Percentiles rank a stretch among this genome's conserved stretches.
Conservation (phyloP, 1,140 invertebrate genomes). For the Aphelinus atriplicis region DNA sequence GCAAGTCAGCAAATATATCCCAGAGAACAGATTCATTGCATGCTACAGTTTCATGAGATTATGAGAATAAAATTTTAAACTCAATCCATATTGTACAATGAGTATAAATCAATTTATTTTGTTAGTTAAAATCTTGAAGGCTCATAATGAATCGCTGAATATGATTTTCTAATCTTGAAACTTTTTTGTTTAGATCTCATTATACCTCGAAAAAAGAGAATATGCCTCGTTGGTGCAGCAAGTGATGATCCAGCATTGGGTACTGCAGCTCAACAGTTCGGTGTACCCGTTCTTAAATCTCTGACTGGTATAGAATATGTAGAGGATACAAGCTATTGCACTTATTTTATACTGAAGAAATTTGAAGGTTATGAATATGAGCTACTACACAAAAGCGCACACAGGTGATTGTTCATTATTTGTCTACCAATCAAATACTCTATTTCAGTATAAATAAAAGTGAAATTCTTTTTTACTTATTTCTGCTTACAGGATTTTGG, state of each 20-base stretch:
- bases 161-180: background rate
- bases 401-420: slow-evolving; percentile 63
- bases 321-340: slow-evolving; percentile 70
- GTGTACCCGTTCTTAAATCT: slow-evolving; percentile 72
- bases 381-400: slow-evolving; percentile 72
- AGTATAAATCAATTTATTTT: background rate
- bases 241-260: slow-evolving; percentile 66
- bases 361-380: slow-evolving; percentile 77
- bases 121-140: no score
- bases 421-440: no score
- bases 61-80: background rate
- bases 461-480: slow-evolving; percentile 31
- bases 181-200: slow-evolving; percentile 48
- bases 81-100: background rate
- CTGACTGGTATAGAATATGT: slow-evolving; percentile 70
- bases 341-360: slow-evolving; percentile 76
- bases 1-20: background rate
- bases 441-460: no score
- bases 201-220: slow-evolving; percentile 67
- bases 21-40: no score
- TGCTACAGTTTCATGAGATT: background rate
- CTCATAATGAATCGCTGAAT: background rate
- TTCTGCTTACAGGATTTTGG: slow-evolving; percentile 71
- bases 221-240: slow-evolving; percentile 71
- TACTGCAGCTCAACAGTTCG: slow-evolving; percentile 71